Evolutionary conservation across 2,113 vertebrate genomes (phyloP).

Genomic region (Strigops habroptila): DNA sequence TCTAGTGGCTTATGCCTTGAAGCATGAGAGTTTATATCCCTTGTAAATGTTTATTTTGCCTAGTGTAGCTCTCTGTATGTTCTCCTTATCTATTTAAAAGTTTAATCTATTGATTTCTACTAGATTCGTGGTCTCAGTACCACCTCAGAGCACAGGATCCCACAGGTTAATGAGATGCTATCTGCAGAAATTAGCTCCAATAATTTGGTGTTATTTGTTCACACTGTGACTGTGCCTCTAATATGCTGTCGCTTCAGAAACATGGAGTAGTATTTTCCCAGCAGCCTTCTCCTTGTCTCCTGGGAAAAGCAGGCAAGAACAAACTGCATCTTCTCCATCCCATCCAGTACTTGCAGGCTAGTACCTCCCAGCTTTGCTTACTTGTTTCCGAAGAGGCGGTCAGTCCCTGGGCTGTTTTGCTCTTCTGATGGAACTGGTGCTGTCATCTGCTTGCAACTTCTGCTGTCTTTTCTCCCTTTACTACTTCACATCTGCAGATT

Average conservation of each 20-base stretch:
- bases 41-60: not conserved
- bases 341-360: rapidly evolving
- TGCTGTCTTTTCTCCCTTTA: not conserved
- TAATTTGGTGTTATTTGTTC: not conserved
- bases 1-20: not conserved
- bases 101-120: not conserved
- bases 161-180: not conserved
- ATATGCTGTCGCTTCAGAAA: not conserved
- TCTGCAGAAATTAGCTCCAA: not conserved
- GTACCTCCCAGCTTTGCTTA: not conserved
- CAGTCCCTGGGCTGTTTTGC: not conserved
- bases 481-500: not conserved
- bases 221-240: not conserved
- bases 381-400: not conserved
- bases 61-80: not conserved
- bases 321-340: not conserved
- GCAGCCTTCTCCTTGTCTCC: not conserved
- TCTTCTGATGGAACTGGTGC: not conserved
- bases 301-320: not conserved
- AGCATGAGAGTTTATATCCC: not conserved
- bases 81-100: not conserved
- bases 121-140: not conserved
- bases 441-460: not conserved
- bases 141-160: not conserved
- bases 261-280: rapidly evolving